A percentile compares a stretch with the other conserved stretches of the same genome.
Evolutionary conservation across 2,113 vertebrate species (phyloP).

Genomic region (Bothrops jararaca): DNA sequence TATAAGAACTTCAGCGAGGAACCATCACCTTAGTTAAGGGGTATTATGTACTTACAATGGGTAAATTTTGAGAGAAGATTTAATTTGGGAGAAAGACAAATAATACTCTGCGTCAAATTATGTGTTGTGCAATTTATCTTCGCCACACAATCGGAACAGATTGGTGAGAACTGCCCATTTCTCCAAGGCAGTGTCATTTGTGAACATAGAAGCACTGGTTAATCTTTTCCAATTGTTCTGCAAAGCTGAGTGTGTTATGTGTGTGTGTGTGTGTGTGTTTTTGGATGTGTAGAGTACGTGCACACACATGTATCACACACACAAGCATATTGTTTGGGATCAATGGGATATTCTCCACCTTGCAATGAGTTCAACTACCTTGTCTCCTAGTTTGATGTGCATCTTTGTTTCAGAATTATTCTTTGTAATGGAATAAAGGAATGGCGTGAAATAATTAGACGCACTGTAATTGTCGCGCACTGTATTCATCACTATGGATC

Average conservation of each 20-base stretch:
- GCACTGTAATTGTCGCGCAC: conserved; percentile 25
- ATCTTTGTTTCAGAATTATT: conserved; percentile 41
- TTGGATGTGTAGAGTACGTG: not conserved
- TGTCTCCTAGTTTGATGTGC: conserved; percentile 34
- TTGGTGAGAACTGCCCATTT: not conserved
- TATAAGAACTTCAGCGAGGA: conserved; percentile 18
- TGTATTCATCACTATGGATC: conserved; percentile 24
- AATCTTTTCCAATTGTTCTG: not conserved
- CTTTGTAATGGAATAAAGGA: conserved; percentile 34
- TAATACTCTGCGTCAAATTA: conserved; percentile 48
- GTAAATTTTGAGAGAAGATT: conserved; percentile 52
- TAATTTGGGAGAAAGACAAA: not conserved
- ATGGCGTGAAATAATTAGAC: conserved; percentile 34
- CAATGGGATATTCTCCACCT: conserved; percentile 50
- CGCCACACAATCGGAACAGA: conserved; percentile 38
- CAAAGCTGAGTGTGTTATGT: not conserved
- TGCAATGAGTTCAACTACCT: conserved; percentile 44
- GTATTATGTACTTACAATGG: conserved; percentile 40
- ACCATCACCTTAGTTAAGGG: conserved; percentile 35
- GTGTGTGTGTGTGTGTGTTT: not conserved
- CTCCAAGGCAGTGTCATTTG: not conserved
- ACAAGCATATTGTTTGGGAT: conserved; percentile 51
- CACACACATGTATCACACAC: not conserved
- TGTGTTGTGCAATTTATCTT: conserved; percentile 40
- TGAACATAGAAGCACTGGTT: not conserved